phyloP scores from a whole-genome alignment of 2,113 vertebrate species.

The Larimichthys polyactis region DNA sequence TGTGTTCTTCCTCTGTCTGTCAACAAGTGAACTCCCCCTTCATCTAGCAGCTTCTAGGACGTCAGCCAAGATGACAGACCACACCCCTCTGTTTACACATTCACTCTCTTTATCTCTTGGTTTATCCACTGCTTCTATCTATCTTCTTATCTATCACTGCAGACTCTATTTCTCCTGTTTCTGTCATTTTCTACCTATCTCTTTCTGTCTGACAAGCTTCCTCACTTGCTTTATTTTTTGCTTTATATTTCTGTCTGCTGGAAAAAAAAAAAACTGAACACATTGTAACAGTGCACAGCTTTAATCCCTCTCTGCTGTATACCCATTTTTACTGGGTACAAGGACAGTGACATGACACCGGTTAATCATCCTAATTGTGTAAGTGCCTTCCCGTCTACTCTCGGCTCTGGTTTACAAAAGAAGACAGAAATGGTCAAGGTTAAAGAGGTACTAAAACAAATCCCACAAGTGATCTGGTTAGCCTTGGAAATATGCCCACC shows the following conservation, averaged over 20 bases:
- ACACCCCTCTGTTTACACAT: slow-evolving; percentile 65
- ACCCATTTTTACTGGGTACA: slow-evolving; percentile 43
- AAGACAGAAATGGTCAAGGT: slow-evolving; percentile 55
- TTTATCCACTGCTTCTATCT: slow-evolving; percentile 4
- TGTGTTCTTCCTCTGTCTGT: slow-evolving; percentile 70
- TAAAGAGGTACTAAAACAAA: slow-evolving; percentile 60
- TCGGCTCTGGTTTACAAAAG: slow-evolving; percentile 40
- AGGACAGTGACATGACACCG: slow-evolving; percentile 50
- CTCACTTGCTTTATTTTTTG: not conserved
- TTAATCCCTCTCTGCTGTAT: slow-evolving; percentile 32
- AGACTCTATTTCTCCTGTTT: not conserved
- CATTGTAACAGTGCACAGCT: not conserved
- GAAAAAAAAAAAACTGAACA: not conserved
- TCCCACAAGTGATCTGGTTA: slow-evolving; percentile 47
- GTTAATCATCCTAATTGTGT: slow-evolving; percentile 51
- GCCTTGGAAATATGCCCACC: slow-evolving; percentile 26
- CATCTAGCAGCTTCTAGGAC: slow-evolving; percentile 57
- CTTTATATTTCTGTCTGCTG: not conserved
- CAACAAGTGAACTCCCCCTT: slow-evolving; percentile 64
- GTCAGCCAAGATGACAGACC: slow-evolving; percentile 62
- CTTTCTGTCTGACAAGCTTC: not conserved
- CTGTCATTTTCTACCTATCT: not conserved
- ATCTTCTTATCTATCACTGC: not conserved
- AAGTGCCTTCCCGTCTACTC: slow-evolving; percentile 5
- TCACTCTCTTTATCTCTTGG: slow-evolving; percentile 27